These are phyloP conservation scores for Rhinella marina DNA, from an alignment of 2,797 vertebrate species.

Conservation along the genomic window DNA sequence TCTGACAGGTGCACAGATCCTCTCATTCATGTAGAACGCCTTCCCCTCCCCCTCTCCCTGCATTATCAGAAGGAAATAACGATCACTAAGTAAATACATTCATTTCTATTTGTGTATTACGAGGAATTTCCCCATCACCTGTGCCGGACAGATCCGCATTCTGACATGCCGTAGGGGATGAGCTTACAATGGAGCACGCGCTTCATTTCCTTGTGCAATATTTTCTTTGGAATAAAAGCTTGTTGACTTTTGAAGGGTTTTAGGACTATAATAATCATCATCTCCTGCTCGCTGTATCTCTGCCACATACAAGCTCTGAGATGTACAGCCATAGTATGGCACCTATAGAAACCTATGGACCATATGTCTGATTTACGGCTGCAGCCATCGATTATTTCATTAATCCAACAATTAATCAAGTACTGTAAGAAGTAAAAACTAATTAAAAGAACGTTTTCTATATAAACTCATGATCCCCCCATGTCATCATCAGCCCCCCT, in stretches of 20 bases:
- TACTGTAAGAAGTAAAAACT: no score
- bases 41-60: no score
- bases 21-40: no score
- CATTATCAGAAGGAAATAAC: slow-evolving; percentile 1
- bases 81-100: neutral
- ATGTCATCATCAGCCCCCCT: no score
- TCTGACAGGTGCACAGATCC: no score
- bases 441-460: no score
- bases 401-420: no score
- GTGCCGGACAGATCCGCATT: neutral
- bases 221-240: neutral
- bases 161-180: neutral
- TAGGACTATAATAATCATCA: neutral
- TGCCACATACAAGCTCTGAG: neutral
- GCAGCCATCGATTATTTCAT: no score
- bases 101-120: neutral
- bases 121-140: slow-evolving; percentile 17
- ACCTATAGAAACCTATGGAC: neutral
- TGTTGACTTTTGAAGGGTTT: slow-evolving; percentile 4
- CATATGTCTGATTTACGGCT: no score
- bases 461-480: no score
- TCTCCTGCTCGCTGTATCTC: neutral
- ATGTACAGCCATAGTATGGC: neutral
- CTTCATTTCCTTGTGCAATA: slow-evolving; percentile 11
- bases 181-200: neutral